Percentiles rank a stretch among this genome's conserved stretches.
Evolutionary conservation across 2,797 vertebrate genomes (phyloP).

Genomic region (Scolopax rusticola): DNA sequence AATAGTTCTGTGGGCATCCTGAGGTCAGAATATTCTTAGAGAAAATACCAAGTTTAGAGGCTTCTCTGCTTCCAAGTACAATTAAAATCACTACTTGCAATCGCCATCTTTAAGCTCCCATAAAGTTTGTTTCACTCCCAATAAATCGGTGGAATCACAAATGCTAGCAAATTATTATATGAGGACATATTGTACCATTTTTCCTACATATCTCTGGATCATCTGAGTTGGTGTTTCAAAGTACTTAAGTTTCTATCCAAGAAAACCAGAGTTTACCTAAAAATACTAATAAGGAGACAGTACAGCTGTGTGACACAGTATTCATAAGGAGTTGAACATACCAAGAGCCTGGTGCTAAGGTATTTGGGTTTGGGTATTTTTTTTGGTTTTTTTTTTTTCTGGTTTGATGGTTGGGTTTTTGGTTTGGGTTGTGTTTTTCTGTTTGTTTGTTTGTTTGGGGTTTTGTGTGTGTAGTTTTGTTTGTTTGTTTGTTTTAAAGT

Average conservation of each 20-base stretch:
- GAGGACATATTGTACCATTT: background rate
- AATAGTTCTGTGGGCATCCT: background rate
- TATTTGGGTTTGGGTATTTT: background rate
- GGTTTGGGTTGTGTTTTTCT: background rate
- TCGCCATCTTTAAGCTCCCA: background rate
- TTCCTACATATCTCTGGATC: background rate
- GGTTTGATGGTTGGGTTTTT: background rate
- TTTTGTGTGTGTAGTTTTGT: no score
- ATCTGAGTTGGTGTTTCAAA: background rate
- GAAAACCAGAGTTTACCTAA: background rate
- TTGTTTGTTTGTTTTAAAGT: background rate
- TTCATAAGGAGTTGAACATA: background rate
- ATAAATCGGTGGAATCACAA: background rate
- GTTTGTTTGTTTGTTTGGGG: no score
- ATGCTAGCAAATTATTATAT: background rate
- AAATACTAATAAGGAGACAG: background rate
- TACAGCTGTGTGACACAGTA: background rate
- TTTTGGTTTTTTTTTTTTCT: no score
- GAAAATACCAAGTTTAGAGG: background rate
- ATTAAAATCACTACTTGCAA: background rate
- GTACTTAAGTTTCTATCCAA: background rate
- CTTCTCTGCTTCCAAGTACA: background rate
- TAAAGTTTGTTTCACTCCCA: background rate
- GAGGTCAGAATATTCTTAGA: background rate
- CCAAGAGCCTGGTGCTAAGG: background rate